A percentile compares a stretch with the other conserved stretches of the same genome.
phyloP scores from a whole-genome alignment of 2,113 vertebrate genomes.

The Megaleporinus macrocephalus region DNA sequence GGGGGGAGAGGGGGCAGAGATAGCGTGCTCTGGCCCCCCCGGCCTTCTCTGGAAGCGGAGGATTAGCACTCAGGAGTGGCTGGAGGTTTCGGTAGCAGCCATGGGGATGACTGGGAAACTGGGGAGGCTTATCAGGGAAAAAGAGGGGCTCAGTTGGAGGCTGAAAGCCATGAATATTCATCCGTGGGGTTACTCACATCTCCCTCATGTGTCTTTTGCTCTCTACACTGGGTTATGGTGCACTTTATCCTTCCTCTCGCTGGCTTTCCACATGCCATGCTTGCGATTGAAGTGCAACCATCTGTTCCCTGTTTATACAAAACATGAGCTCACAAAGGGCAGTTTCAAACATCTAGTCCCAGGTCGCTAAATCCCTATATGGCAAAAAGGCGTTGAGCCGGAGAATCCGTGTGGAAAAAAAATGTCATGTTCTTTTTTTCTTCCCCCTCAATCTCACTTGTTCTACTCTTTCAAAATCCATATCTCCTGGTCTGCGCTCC shows the following conservation, averaged over 20 bases:
- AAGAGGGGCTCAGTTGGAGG: conserved; percentile 28
- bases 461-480: background rate
- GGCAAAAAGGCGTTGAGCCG: background rate
- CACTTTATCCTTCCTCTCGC: conserved; percentile 7
- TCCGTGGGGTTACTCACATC: background rate
- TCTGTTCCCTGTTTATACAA: background rate
- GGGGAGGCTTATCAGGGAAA: conserved; percentile 26
- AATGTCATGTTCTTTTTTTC: background rate
- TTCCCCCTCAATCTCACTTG: background rate
- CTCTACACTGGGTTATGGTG: background rate
- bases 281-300: background rate
- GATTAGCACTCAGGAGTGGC: conserved; percentile 43
- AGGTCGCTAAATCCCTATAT: background rate
- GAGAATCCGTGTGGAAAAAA: background rate
- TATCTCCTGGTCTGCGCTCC: background rate
- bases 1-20: background rate
- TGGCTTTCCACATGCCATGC: background rate
- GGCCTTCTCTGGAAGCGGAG: conserved; percentile 24
- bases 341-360: conserved; percentile 5
- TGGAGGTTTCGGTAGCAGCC: conserved; percentile 22
- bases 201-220: conserved; percentile 16
- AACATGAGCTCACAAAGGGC: conserved; percentile 2
- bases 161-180: conserved; percentile 40
- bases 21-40: conserved; percentile 12
- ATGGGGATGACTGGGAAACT: conserved; percentile 14